phyloP scores from a whole-genome alignment of 37 sponge, comb jelly and placozoan species.

The Tethya wilhelma region DNA sequence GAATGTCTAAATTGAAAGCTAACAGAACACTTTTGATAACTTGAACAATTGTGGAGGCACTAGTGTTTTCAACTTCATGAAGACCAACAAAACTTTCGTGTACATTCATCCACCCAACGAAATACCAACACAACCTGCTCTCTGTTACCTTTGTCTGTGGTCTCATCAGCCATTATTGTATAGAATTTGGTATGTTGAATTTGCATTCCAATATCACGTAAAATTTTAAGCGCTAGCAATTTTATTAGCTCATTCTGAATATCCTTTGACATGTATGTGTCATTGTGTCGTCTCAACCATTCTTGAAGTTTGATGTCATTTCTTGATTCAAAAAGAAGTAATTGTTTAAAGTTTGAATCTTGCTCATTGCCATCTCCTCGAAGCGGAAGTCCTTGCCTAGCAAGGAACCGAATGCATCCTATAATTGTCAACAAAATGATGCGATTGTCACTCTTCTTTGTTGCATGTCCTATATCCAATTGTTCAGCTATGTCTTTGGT shows the following conservation, averaged over 20 bases:
- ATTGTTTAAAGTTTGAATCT: constrained; percentile 41
- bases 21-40: constrained; percentile 50
- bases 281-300: constrained; percentile 24
- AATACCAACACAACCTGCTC: constrained; percentile 45
- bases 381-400: constrained; percentile 40
- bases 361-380: constrained; percentile 35
- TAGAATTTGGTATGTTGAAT: constrained; percentile 7
- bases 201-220: no score
- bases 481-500: background rate
- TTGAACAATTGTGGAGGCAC: constrained; percentile 19
- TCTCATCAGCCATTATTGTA: constrained; percentile 58
- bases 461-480: background rate
- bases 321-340: constrained; percentile 25
- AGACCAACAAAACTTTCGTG: constrained; percentile 62
- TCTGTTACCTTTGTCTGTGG: constrained; percentile 46
- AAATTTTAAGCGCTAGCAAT: constrained; percentile 54
- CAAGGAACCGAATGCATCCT: background rate
- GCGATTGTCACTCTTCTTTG: background rate
- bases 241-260: constrained; percentile 55
- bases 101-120: constrained; percentile 57
- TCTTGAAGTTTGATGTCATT: constrained; percentile 15
- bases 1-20: constrained; percentile 36
- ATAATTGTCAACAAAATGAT: constrained; percentile 4
- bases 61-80: constrained; percentile 18
- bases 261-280: no score